Evolutionary conservation across 2,113 vertebrate genomes (phyloP).

Genomic region (Phrynosoma platyrhinos): DNA sequence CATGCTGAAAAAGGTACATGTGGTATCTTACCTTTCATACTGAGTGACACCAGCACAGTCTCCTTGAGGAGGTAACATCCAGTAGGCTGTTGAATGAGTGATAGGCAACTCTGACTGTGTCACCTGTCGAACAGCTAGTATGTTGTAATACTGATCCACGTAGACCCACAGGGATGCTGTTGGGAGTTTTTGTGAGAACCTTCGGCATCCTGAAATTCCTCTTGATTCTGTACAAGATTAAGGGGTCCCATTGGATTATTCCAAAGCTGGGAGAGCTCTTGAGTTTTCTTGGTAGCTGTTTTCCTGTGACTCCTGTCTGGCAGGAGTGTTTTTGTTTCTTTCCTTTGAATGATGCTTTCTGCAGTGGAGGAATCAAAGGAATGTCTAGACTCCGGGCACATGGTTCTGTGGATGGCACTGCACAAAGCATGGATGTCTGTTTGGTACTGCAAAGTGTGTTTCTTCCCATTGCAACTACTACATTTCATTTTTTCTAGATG

Average conservation of each 20-base stretch:
- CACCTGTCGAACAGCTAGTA: background rate
- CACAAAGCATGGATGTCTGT: background rate
- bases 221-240: slow-evolving; percentile 46
- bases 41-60: too few species aligned
- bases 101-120: slow-evolving; percentile 17
- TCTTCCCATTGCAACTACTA: background rate
- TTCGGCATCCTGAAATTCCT: slow-evolving; percentile 3
- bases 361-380: slow-evolving; percentile 34
- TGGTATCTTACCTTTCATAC: background rate
- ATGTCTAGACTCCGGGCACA: background rate
- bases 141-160: background rate
- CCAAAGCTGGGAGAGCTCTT: slow-evolving; percentile 17
- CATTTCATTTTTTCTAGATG: background rate
- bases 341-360: background rate
- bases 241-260: slow-evolving; percentile 18
- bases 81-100: background rate
- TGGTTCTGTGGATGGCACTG: accelerated
- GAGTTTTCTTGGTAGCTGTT: too few species aligned
- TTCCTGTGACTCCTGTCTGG: background rate
- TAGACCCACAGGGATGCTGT: background rate
- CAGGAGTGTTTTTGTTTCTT: background rate
- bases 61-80: background rate
- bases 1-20: background rate
- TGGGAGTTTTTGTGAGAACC: background rate
- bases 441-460: background rate